phyloP scores from a whole-genome alignment of 64 coral and sea anemone genomes.

The Orbicella faveolata region DNA sequence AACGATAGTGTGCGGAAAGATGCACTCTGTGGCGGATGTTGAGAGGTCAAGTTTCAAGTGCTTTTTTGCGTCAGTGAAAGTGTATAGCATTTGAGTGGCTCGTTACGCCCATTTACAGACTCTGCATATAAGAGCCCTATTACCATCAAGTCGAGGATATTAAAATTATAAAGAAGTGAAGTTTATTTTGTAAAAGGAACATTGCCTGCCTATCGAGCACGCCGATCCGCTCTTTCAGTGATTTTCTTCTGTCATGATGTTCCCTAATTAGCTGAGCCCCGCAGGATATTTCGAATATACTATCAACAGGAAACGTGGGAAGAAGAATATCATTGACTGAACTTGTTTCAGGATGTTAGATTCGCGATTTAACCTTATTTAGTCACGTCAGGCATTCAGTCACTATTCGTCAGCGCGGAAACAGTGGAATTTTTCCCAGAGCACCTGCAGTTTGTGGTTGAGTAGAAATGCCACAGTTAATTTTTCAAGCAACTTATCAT shows the following conservation, averaged over 20 bases:
- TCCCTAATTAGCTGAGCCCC: background rate
- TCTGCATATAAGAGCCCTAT: background rate
- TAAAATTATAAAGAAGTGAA: background rate
- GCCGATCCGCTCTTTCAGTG: background rate
- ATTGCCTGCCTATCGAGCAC: background rate
- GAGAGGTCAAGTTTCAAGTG: constrained; percentile 15
- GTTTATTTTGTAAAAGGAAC: background rate
- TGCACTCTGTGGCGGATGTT: background rate
- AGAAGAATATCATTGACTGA: background rate
- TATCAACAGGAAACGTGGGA: background rate
- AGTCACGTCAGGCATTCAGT: background rate
- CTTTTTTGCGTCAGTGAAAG: background rate
- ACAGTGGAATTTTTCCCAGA: background rate
- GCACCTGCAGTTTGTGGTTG: constrained; percentile 24
- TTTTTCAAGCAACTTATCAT: background rate
- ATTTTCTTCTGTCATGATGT: background rate
- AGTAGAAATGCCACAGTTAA: background rate
- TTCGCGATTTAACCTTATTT: constrained; percentile 2
- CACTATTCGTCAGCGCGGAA: background rate
- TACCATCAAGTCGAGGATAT: background rate
- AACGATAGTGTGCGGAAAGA: background rate
- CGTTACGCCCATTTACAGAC: background rate
- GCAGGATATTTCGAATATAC: background rate
- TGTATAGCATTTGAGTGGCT: background rate
- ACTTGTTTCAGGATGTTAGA: background rate